Evolutionary conservation across 2,797 vertebrate genomes (phyloP), one percentile per base, ranked within the genome.

Genomic region (Protosalanx chinensis): DNA sequence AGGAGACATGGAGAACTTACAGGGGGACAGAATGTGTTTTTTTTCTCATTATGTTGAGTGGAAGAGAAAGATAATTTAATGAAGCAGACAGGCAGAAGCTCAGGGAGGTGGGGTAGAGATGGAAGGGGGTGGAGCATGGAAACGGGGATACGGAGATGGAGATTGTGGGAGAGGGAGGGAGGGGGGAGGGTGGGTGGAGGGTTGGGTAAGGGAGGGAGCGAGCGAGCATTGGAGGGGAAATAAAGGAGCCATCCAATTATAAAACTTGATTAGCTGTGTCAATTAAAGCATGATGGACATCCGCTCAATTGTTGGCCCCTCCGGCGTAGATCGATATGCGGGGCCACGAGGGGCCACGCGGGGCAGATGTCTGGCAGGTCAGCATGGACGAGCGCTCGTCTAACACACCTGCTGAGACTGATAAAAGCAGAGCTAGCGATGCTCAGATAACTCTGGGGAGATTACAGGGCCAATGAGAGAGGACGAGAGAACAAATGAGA

Each of bases 221-320:
- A 74, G 73, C 69, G 70, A 63, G 16, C 32, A 65, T 78, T 76
- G 64, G 67, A 75, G 33, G 74, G 64, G 67, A 82, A 84, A 84
- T 84, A 80, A 86, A 87, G 84, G 89, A 83, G 87, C 87, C 88
- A 90, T 94, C 91, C 91, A 93, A 94, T 95, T 95, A 92, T 90
- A 91, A 92, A 93, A 92, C 86, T 88, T 91, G 91, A 95, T 94
- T 95, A 93, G 87, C 90, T 88, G 72, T 90, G 92, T 93, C 93
- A 94, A 92, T 94, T 94, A 92, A 88, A 91, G 88, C 83, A 86
- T 92, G 93, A 93, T 91, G 87, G 91, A 93, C 92, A 89, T 91
- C 90, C 87, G 88, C 91, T 91, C 88, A 87, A 84, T 93, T 91
- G 91, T 93, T 88, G 87, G 90, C 65, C 61, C 75, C 78, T 84